Base-by-base conservation (phyloP, 2,888 invertebrate species). In the Pogonocherus hispidulus region DNA sequence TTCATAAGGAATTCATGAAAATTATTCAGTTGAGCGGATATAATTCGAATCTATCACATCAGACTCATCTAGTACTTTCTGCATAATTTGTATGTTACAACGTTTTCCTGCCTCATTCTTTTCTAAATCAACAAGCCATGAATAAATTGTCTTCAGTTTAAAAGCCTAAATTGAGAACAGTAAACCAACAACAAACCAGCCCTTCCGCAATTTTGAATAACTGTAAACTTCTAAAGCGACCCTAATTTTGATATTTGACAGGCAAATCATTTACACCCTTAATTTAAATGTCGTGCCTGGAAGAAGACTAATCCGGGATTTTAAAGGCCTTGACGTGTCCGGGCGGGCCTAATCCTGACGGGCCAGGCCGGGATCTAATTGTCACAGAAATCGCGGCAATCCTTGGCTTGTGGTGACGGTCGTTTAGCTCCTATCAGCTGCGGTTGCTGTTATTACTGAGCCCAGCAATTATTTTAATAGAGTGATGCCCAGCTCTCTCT, bases 311-410 rank as follows among this genome's bases (percentile, higher is more conserved):
- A 68, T 64, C 60, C 59, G 11, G 64, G 60, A 64, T 68, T 60
- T 51, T 55, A 20, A 59, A 68, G 64, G 66, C 54, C 55, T 57
- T 56, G 72, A 72, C 66, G 65, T 67, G 56, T 69, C 62, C 72
- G 59, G 64, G 62, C 37, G 62, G 63, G 37, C 60, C 16, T 70
- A 73, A 73, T 73, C 73, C 70, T 54, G 55, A 63, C 54, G 66
- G 73, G 70, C 70, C 62, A 64, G 70, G 66, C 55, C 59, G 62
- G 64, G 68, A 68, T 72, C 64, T 72, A 72, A 72, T 72, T 72
- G 70, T 70, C 72, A 67, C 69, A 70, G 63, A 51, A 62, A 62
- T 62, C 62, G 62, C 51, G 23, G 62, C 49, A 62, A 62, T 62
- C 62, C 62, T 62, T 51, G 62, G 62, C 62, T 51, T 62, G 62